phyloP scores from a whole-genome alignment of 2,888 invertebrate species.

The Reticulitermes lucifugus region DNA sequence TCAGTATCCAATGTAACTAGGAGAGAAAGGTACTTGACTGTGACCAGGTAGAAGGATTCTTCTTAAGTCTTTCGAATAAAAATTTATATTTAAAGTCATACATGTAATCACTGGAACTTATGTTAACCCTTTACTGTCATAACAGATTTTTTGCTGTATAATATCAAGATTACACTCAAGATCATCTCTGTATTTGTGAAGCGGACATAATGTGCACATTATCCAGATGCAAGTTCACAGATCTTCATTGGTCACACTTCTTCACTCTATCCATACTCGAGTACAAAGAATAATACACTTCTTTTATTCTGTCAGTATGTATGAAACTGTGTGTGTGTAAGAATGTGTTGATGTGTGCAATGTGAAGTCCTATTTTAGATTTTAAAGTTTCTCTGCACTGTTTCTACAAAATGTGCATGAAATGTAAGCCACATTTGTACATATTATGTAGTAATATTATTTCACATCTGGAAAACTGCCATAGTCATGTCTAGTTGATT shows the following conservation, averaged over 20 bases:
- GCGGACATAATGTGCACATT: no score
- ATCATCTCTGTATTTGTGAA: no score
- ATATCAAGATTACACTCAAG: no score
- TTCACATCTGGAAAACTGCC: slow-evolving; percentile 35
- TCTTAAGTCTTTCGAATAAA: no score
- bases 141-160: no score
- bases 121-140: no score
- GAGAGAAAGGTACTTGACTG: no score
- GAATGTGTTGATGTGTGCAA: slow-evolving; percentile 27
- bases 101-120: no score
- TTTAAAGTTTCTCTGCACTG: slow-evolving; percentile 28
- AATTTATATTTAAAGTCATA: no score
- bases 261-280: not conserved
- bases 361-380: slow-evolving; percentile 29
- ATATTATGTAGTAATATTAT: slow-evolving; percentile 35
- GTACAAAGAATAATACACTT: not conserved
- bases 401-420: not conserved
- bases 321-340: not conserved
- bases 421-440: slow-evolving; percentile 27
- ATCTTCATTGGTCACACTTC: not conserved
- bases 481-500: slow-evolving; percentile 22
- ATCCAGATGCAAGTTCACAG: not conserved
- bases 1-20: no score
- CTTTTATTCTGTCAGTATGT: slow-evolving; percentile 9
- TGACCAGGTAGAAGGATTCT: no score